phyloP scores from a whole-genome alignment of 2,113 vertebrate genomes.

The Elephantulus edwardii region DNA sequence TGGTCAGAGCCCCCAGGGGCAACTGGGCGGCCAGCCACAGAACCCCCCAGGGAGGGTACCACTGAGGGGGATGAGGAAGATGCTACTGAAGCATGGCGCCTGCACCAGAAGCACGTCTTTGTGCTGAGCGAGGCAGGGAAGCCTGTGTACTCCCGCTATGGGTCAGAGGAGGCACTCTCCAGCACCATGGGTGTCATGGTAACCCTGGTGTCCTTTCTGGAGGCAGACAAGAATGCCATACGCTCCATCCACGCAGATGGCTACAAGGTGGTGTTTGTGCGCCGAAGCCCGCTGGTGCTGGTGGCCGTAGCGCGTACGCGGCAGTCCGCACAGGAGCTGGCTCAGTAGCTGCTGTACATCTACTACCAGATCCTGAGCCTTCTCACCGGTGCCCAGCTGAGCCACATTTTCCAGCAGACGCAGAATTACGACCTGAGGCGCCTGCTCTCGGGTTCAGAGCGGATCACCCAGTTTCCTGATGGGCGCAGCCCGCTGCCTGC shows the following conservation, averaged over 20 bases:
- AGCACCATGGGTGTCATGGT: constrained; percentile 99
- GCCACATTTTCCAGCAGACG: constrained; percentile 96
- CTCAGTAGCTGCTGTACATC: constrained; percentile 96
- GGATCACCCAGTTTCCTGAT: constrained; percentile 96
- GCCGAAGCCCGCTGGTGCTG: constrained; percentile 94
- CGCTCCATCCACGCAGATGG: constrained; percentile 97
- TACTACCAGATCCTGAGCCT: constrained; percentile 99
- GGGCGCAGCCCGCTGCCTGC: constrained; percentile 93
- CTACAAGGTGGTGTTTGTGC: constrained; percentile 96
- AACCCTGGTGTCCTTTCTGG: constrained; percentile 95
- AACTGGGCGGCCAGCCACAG: constrained; percentile 57
- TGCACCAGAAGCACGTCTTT: constrained; percentile 95
- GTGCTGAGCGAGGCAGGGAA: constrained; percentile 98
- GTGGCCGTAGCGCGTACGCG: constrained; percentile 92
- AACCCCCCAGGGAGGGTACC: constrained; percentile 53
- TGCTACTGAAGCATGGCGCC: constrained; percentile 91
- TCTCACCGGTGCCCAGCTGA: constrained; percentile 95
- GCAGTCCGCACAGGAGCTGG: constrained; percentile 94
- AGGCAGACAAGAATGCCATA: constrained; percentile 94
- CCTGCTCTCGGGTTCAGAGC: constrained; percentile 94
- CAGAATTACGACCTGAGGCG: constrained; percentile 98
- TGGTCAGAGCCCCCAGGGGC: constrained; percentile 64
- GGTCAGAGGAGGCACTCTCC: constrained; percentile 96
- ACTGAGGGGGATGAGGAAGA: constrained; percentile 89
- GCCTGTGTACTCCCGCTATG: constrained; percentile 96